Evolutionary conservation across 2,888 invertebrate species (phyloP).

Genomic region (Noctua comes): DNA sequence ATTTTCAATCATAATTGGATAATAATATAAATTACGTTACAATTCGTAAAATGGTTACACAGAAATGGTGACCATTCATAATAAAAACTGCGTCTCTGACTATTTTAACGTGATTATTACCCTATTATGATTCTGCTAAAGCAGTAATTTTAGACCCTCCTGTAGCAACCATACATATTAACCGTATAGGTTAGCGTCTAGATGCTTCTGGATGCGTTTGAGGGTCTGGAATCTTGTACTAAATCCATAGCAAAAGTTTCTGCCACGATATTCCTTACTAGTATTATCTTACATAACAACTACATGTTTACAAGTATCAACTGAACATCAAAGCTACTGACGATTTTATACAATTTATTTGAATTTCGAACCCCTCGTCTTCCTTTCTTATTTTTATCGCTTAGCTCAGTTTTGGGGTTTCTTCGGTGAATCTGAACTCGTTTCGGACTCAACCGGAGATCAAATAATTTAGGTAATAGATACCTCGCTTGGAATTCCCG

Average conservation of each 20-base stretch:
- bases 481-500: background rate
- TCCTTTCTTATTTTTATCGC: background rate
- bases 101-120: too few species aligned
- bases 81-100: too few species aligned
- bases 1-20: too few species aligned
- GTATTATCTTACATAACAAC: background rate
- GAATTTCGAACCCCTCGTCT: background rate
- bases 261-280: background rate
- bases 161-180: background rate
- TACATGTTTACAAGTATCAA: constrained; percentile 6
- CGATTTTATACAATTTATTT: background rate
- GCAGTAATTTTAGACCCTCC: too few species aligned
- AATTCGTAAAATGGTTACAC: too few species aligned
- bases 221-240: too few species aligned
- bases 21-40: too few species aligned
- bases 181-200: background rate
- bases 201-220: background rate
- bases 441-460: background rate
- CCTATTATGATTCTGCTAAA: too few species aligned
- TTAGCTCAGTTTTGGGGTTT: background rate
- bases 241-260: background rate
- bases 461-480: background rate
- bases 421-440: background rate
- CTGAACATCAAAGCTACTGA: constrained; percentile 10
- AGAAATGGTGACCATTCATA: too few species aligned